Conservation (phyloP, 2,113 vertebrate species). For the Falco punctatus region DNA sequence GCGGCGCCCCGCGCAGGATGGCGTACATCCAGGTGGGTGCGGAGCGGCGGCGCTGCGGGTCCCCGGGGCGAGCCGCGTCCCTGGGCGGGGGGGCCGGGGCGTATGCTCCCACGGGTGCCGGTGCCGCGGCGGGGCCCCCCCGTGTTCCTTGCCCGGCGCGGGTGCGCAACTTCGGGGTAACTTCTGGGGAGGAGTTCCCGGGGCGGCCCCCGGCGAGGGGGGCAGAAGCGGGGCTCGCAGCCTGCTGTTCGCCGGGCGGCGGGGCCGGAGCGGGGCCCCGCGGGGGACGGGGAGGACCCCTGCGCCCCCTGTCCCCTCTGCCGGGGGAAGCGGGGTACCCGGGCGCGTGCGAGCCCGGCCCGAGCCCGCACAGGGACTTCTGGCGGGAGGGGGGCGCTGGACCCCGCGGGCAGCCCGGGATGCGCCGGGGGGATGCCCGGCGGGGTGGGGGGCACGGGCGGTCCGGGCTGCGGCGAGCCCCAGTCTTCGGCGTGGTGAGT, state of each 20-base stretch:
- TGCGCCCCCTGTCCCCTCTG: background rate
- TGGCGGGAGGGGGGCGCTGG: background rate
- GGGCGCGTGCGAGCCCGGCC: background rate
- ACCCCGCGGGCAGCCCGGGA: rapidly evolving
- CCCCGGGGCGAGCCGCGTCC: background rate
- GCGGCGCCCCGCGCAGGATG: conserved; percentile 68
- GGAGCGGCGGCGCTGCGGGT: background rate
- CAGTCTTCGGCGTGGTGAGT: background rate
- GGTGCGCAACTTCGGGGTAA: conserved; percentile 39
- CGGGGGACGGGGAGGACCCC: background rate
- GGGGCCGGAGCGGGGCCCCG: background rate
- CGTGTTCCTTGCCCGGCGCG: background rate
- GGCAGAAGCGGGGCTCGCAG: background rate
- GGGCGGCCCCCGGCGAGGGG: background rate
- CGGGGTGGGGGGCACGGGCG: background rate
- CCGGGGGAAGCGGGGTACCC: background rate
- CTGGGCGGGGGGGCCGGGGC: background rate
- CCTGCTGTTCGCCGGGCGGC: background rate
- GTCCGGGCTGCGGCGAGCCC: background rate
- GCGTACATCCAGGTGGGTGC: conserved; percentile 75
- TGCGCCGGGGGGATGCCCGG: background rate
- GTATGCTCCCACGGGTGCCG: background rate
- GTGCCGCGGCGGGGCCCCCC: background rate
- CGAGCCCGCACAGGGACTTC: background rate
- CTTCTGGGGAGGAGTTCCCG: conserved; percentile 30